These are phyloP conservation scores for Vultur gryphus DNA, from an alignment of 2,797 vertebrate genomes.

Conservation along the genomic window DNA sequence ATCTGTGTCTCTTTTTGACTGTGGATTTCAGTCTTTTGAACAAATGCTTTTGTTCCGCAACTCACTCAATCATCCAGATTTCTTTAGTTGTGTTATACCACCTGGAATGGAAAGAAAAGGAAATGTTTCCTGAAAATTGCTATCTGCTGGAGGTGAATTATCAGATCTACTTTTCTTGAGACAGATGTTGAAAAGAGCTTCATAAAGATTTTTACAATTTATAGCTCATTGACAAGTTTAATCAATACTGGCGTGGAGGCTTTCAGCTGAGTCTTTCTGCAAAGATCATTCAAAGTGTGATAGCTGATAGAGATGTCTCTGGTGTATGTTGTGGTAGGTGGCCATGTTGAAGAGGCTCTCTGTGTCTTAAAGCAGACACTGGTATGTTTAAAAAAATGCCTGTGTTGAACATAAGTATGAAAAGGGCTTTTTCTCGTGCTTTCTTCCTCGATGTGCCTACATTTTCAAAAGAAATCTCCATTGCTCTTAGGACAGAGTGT, in stretches of 20 bases:
- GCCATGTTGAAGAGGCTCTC: neutral
- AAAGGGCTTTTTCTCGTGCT: neutral
- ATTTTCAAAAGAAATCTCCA: neutral
- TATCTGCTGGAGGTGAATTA: neutral
- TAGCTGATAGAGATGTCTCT: neutral
- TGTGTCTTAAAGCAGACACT: neutral
- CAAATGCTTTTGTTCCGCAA: neutral
- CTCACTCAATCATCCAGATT: neutral
- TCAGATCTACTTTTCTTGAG: neutral
- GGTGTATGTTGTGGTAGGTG: neutral
- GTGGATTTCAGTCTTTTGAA: slow-evolving; percentile 4
- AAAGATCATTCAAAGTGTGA: neutral
- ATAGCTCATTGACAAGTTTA: neutral
- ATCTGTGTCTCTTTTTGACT: neutral
- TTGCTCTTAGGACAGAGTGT: neutral
- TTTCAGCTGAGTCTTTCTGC: neutral
- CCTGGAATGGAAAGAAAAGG: neutral
- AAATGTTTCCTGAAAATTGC: neutral
- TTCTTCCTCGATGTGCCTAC: neutral
- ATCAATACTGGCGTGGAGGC: neutral
- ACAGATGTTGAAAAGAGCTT: neutral
- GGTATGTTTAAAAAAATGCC: neutral
- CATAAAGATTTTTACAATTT: neutral
- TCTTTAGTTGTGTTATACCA: neutral
- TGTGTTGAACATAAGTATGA: neutral